Conservation (phyloP, 2,797 vertebrate species). For the Falco peregrinus region DNA sequence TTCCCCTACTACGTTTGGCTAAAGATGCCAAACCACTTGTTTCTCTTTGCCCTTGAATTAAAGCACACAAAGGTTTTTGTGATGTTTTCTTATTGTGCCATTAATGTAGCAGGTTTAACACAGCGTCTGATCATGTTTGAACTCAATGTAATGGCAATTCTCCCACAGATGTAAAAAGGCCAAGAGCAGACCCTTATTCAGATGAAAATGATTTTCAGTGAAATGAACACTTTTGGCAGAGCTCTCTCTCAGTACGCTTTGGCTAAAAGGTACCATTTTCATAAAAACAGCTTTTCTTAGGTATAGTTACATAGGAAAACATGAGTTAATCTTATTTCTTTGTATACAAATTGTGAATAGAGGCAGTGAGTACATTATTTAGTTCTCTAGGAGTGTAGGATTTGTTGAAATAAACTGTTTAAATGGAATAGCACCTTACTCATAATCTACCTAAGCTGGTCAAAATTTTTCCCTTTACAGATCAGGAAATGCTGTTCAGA, state of each 20-base stretch:
- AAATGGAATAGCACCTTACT: background rate
- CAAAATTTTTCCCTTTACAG: background rate
- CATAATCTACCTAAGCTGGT: background rate
- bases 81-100: slow-evolving; percentile 12
- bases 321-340: background rate
- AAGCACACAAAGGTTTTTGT: background rate
- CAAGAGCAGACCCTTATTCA: background rate
- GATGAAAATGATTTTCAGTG: slow-evolving; percentile 1
- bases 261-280: background rate
- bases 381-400: background rate
- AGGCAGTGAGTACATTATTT: background rate
- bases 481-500: background rate
- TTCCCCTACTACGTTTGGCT: background rate
- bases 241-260: background rate
- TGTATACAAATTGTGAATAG: background rate
- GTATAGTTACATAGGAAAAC: slow-evolving; percentile 21
- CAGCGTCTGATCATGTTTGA: background rate
- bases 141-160: background rate
- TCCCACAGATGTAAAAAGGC: background rate
- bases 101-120: background rate
- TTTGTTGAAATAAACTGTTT: background rate
- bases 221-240: slow-evolving; percentile 42
- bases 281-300: slow-evolving; percentile 30
- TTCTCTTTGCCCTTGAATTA: slow-evolving; percentile 20
- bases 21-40: slow-evolving; percentile 21